phyloP scores from a whole-genome alignment of 2,113 vertebrate species.

The Micronycteris hirsuta region DNA sequence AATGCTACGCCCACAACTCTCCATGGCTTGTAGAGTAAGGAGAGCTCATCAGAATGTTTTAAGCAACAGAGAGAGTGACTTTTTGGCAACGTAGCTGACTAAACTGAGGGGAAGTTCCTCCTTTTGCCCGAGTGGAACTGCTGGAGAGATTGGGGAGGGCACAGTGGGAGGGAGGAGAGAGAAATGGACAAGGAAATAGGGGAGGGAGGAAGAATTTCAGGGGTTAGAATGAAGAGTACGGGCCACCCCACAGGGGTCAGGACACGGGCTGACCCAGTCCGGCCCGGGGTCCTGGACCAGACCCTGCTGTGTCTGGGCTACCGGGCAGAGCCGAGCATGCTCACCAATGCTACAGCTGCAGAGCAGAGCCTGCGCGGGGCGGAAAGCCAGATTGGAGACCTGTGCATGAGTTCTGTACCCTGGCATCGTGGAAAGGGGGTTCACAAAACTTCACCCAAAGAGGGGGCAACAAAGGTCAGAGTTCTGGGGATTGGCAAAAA shows the following conservation, averaged over 20 bases:
- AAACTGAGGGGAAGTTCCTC: neutral
- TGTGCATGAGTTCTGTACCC: no score
- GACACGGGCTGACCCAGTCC: rapidly evolving
- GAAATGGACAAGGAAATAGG: neutral
- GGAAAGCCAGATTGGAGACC: neutral
- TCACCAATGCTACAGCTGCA: rapidly evolving
- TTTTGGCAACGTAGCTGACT: neutral
- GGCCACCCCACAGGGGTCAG: rapidly evolving
- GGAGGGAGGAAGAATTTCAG: neutral
- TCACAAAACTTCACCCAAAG: neutral
- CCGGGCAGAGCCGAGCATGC: rapidly evolving
- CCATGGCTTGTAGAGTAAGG: neutral
- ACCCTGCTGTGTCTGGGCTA: neutral
- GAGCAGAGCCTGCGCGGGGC: neutral
- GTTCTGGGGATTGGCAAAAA: no score
- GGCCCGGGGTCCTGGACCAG: no score
- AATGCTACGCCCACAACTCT: neutral
- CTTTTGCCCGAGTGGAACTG: no score
- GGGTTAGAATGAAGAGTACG: neutral
- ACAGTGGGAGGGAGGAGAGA: no score
- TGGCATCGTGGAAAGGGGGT: neutral
- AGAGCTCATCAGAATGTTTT: neutral
- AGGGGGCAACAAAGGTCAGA: neutral
- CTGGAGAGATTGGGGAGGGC: neutral
- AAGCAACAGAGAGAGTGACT: neutral